These are phyloP conservation scores for Nycticebus coucang DNA, from an alignment of 2,113 vertebrate species.

Conservation along the genomic window DNA sequence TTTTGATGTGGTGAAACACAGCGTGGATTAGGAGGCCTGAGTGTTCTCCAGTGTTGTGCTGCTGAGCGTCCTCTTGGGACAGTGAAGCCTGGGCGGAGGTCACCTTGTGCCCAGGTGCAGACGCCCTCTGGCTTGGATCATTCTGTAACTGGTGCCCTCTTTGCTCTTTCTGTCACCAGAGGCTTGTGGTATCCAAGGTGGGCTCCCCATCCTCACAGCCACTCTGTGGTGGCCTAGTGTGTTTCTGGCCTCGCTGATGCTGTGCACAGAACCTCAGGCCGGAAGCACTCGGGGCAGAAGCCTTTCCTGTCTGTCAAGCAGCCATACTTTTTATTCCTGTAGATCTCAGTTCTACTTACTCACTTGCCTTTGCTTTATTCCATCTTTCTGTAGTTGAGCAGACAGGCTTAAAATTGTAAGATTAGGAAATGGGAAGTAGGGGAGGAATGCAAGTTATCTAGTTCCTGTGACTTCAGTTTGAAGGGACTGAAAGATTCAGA, in stretches of 20 bases:
- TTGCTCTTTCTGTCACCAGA: background rate
- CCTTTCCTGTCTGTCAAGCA: background rate
- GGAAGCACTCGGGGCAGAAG: background rate
- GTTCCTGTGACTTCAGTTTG: conserved; percentile 13
- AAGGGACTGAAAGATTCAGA: background rate
- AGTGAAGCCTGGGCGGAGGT: background rate
- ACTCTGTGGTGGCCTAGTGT: background rate
- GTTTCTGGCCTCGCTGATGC: background rate
- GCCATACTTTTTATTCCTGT: background rate
- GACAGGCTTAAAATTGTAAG: background rate
- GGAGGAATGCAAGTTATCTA: background rate
- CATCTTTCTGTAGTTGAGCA: background rate
- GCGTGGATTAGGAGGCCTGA: background rate
- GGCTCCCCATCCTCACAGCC: background rate
- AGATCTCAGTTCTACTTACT: background rate
- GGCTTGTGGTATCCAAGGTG: background rate
- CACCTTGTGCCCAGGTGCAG: rapidly evolving
- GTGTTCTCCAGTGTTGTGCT: background rate
- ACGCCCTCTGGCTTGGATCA: background rate
- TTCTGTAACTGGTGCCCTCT: background rate
- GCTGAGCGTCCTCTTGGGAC: background rate
- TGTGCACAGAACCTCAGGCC: background rate
- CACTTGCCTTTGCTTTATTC: background rate
- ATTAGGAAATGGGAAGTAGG: conserved; percentile 3
- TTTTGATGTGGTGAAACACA: background rate